Evolutionary conservation across 1,140 invertebrate species (phyloP).

Genomic region (Solenopsis invicta): DNA sequence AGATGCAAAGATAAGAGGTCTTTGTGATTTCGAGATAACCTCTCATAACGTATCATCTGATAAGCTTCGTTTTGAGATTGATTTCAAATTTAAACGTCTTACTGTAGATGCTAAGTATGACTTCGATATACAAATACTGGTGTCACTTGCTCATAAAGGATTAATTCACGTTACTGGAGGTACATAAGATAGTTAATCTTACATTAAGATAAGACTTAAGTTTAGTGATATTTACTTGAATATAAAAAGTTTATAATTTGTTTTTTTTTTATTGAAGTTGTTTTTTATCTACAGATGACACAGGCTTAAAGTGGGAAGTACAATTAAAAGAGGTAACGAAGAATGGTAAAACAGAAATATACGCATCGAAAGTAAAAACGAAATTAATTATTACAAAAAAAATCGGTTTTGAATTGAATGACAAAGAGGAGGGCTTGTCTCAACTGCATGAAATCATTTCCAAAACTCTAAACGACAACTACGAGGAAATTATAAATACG

Average conservation of each 20-base stretch:
- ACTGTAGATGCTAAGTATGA: neutral
- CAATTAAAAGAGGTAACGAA: neutral
- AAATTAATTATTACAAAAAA: neutral
- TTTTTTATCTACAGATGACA: neutral
- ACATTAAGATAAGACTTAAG: neutral
- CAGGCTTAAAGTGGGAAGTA: neutral
- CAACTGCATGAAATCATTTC: no score
- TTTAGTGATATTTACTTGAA: neutral
- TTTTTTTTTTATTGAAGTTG: neutral
- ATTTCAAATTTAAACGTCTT: neutral
- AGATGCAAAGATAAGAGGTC: neutral
- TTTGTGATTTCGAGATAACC: neutral
- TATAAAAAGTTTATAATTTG: neutral
- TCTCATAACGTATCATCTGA: neutral
- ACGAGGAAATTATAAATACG: no score
- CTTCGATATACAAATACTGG: neutral
- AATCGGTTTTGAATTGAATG: neutral
- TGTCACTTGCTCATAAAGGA: constrained; percentile 3
- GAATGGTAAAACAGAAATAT: neutral
- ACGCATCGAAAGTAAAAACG: neutral
- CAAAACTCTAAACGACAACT: no score
- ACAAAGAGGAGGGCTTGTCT: neutral
- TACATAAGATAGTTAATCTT: neutral
- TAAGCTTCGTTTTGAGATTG: no score
- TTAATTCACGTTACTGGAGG: neutral